phyloP scores from a whole-genome alignment of 2,113 vertebrate species.

The Herpetotheres cachinnans region DNA sequence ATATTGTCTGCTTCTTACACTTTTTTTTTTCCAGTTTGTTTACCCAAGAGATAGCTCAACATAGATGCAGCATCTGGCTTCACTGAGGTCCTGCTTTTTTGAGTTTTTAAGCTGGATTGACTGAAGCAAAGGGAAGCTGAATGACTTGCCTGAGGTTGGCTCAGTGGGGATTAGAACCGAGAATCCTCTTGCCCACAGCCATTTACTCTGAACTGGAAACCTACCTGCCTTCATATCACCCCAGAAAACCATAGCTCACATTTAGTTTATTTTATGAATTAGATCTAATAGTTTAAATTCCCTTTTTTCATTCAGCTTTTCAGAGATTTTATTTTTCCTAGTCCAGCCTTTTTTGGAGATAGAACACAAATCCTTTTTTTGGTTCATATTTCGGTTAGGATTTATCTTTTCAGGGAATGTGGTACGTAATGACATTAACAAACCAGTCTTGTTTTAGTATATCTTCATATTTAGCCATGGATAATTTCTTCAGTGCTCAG shows the following conservation, averaged over 20 bases:
- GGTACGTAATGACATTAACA: background rate
- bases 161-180: conserved; percentile 16
- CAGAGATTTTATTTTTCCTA: background rate
- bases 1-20: background rate
- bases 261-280: background rate
- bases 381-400: background rate
- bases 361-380: background rate
- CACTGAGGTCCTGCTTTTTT: conserved; percentile 18
- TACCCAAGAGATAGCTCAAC: conserved; percentile 8
- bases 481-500: background rate
- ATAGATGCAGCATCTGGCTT: background rate
- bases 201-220: background rate
- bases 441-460: background rate
- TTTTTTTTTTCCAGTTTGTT: background rate
- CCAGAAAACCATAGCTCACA: background rate
- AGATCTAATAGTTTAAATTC: background rate
- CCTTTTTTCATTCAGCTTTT: background rate
- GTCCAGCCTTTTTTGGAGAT: background rate
- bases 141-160: background rate
- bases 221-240: background rate
- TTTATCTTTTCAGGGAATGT: background rate
- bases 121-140: conserved; percentile 9
- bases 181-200: background rate
- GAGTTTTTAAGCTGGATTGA: conserved; percentile 19
- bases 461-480: background rate